Conservation (phyloP, 1,140 invertebrate species). For the Apis mellifera region Amel_HAv3.1 CM009932.2:7898501-7899000, state of each 20-base stretch:
- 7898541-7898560: background rate
- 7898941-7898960: slow-evolving; percentile 26
- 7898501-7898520: slow-evolving; percentile 5
- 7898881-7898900: slow-evolving; percentile 14
- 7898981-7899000: background rate
- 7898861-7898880: background rate
- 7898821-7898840: background rate
- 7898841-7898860: background rate
- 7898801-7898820: background rate
- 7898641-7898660: too few species aligned
- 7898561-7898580: background rate
- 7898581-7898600: background rate
- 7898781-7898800: background rate
- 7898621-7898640: too few species aligned
- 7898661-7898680: too few species aligned
- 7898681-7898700: background rate
- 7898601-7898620: too few species aligned
- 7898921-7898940: background rate
- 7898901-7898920: slow-evolving; percentile 10
- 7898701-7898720: background rate
- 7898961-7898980: background rate
- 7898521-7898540: background rate
- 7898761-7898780: background rate
- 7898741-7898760: background rate
- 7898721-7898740: background rate